Evolutionary conservation across 2,113 vertebrate genomes (phyloP).

Genomic region (Semnornis frantzii): DNA sequence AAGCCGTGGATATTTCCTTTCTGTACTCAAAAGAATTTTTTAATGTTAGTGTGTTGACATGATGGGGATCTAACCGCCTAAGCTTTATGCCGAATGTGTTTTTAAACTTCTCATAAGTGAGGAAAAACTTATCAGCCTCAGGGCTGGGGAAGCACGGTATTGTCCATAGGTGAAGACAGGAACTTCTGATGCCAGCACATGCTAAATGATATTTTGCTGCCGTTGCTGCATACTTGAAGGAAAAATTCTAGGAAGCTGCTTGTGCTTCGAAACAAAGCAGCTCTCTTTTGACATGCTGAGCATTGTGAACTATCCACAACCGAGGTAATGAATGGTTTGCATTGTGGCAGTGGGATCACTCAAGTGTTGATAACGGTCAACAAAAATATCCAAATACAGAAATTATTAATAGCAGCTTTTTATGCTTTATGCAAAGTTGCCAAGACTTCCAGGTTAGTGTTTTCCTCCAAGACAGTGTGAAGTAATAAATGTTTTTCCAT

Average conservation of each 20-base stretch:
- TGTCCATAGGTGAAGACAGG: neutral
- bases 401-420: neutral
- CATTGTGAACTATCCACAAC: neutral
- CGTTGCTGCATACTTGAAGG: neutral
- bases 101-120: neutral
- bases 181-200: neutral
- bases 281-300: neutral
- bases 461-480: neutral
- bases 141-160: neutral
- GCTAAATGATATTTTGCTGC: neutral
- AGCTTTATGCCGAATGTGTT: neutral
- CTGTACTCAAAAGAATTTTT: neutral
- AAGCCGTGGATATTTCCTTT: constrained; percentile 29
- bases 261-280: neutral
- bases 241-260: neutral
- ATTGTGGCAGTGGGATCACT: neutral
- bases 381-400: neutral
- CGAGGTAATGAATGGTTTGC: neutral
- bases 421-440: neutral
- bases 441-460: neutral
- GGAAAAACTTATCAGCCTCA: neutral
- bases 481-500: neutral
- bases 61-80: neutral
- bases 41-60: neutral
- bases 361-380: neutral